A percentile compares a stretch with the other conserved stretches of the same genome.
phyloP scores from a whole-genome alignment of 2,888 invertebrate genomes.

The Tetragonula carbonaria region DNA sequence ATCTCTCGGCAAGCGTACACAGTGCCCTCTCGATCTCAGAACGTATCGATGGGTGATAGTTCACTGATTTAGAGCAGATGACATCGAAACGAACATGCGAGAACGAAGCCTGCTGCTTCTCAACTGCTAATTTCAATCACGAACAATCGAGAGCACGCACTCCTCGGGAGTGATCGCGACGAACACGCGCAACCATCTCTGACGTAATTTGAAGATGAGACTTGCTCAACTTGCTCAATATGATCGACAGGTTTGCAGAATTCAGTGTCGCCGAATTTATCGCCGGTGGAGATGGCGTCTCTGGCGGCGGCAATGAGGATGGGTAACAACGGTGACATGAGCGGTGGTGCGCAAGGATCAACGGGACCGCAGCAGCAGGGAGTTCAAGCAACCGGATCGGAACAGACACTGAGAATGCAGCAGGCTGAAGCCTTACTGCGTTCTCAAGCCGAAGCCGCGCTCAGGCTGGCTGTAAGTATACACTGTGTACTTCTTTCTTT shows the following conservation, averaged over 20 bases:
- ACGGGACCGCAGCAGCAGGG: conserved; percentile 82
- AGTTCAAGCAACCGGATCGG: conserved; percentile 80
- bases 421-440: conserved; percentile 93
- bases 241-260: conserved; percentile 79
- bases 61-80: not conserved
- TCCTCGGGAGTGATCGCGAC: no score
- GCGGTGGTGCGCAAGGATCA: conserved; percentile 81
- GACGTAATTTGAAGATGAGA: no score
- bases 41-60: conserved; percentile 4
- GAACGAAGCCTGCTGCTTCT: no score
- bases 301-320: conserved; percentile 83
- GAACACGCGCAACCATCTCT: no score
- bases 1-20: conserved; percentile 3
- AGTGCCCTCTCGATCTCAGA: not conserved
- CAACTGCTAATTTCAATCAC: no score
- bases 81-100: not conserved
- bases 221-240: no score
- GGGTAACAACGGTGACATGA: conserved; percentile 84
- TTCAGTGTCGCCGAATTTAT: conserved; percentile 82
- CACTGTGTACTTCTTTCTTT: no score
- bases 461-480: conserved; percentile 89
- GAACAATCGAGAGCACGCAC: no score
- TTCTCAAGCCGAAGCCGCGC: conserved; percentile 93
- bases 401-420: conserved; percentile 87
- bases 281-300: conserved; percentile 82